Evolutionary conservation across 2,113 vertebrate genomes (phyloP).

Genomic region (Melanocharis versteri): DNA sequence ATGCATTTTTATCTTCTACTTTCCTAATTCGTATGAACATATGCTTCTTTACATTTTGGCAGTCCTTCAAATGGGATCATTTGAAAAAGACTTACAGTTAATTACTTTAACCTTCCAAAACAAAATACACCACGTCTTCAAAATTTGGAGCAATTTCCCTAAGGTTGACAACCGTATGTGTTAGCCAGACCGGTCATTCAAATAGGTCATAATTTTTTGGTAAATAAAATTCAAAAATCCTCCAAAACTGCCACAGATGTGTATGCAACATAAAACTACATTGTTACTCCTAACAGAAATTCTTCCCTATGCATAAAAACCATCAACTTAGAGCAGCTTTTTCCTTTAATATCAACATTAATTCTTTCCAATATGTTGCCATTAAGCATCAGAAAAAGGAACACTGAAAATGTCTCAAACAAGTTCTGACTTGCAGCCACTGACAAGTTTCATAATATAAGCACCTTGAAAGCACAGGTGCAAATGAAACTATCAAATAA

Average conservation of each 20-base stretch:
- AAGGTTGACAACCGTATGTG: not conserved
- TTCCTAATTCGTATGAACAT: not conserved
- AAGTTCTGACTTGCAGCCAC: not conserved
- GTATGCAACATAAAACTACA: not conserved
- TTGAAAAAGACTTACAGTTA: not conserved
- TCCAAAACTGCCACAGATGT: not conserved
- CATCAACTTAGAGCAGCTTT: not conserved
- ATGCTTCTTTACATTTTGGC: not conserved
- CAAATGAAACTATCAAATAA: not conserved
- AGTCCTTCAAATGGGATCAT: not conserved
- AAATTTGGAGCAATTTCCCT: not conserved
- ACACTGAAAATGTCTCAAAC: not conserved
- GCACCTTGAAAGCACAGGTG: not conserved
- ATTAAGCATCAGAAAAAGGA: not conserved
- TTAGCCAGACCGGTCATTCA: not conserved
- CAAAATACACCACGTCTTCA: not conserved
- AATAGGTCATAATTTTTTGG: not conserved
- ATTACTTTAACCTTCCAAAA: slow-evolving; percentile 2
- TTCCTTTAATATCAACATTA: not conserved
- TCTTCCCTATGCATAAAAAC: not conserved
- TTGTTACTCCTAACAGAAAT: not conserved
- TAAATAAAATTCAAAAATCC: not conserved
- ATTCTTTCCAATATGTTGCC: not conserved
- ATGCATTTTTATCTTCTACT: not conserved
- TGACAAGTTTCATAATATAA: not conserved